Base-by-base conservation (phyloP, 2,797 vertebrate species). In the Anisognathus igniventris region DNA sequence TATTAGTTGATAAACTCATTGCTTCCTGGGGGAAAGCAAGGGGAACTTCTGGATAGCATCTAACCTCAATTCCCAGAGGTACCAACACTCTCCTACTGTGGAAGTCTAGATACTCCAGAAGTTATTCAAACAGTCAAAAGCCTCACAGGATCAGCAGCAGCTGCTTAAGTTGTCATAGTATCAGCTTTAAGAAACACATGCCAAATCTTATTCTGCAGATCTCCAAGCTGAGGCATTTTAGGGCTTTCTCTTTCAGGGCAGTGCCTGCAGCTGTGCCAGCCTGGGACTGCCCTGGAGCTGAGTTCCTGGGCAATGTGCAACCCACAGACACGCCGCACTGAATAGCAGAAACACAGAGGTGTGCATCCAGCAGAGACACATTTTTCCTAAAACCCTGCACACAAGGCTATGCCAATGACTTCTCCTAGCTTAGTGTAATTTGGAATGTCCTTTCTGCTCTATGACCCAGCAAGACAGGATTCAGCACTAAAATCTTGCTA, bases 271-370 rank as follows among this genome's bases (percentile, higher is more conserved):
- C 44, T 70, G 9, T 10, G 15, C 19, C n/a, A 25, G 28, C 47
- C 61, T 42, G 23, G 27, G 30, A 30, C 2, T 66, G 62, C 60
- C n/a, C 44, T 60, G 33, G 24, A 28, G 16, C 53, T 15, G 40
- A 14, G 56, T 1, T 82, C 53, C 35, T 57, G 42, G 5, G 65
- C 40, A 17, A 5, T 4, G 12, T 25, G 16, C 33, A 74, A 10
- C 17, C 33, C 16, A 8, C 6, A 72, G 33, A 35, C 23, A 48
- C 27, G 5, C 23, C 28, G 4, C 57, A 28, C 19, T 50, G 24
- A 62, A 33, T 28, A 48, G 30, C 28, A 77, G 14, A 6, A 54
- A 65, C 2, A 3, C 0, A 20, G 15, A 31, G 35, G 3, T 3
- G 7, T 27, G 14, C 54, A 50, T 9, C 5, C 2, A n/a, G 28